Base-by-base conservation (phyloP, 1,140 invertebrate species). In the Macrocentrus cingulum region DNA sequence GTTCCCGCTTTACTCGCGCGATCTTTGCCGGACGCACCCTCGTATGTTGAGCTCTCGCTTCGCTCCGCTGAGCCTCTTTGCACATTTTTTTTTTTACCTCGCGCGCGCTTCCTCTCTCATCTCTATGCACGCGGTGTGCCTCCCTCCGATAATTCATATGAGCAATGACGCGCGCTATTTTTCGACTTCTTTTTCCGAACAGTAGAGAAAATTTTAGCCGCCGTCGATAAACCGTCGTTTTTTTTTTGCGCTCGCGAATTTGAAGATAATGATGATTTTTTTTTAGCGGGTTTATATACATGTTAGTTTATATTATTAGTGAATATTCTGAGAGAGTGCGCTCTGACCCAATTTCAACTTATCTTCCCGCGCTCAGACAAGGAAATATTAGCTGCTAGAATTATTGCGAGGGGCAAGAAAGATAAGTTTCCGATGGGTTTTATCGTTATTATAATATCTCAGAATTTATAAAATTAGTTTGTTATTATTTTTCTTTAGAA, bases 1-100 rank as follows among this genome's bases (percentile, higher is more conserved):
- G 29, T 49, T 19, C 16, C 32, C 18, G 32, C 18, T 36, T 34
- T n/a, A 34, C 32, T 51, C 25, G 49, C 49, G 49, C 49, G 49
- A 51, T 34, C 44, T 46, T 37, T 63, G 59, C 62, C 62, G 62
- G 62, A 63, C 62, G 59, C 37, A 54, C 52, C 48, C 36, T 45
- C 42, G 57, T 37, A 41, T 37, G n/a, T n/a, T n/a, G n/a, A n/a
- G 56, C 57, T 48, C 60, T 56, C 57, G 59, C 62, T 59, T 55
- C 59, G 62, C 60, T 59, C 36, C 32, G 51, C 16, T 58, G 59
- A 59, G 62, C 62, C 58, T 60, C 54, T 45, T 37, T 56, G 22
- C 54, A 42, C 51, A 18, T 49, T 49, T 49, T 49, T 32, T 39
- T 39, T 39, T 39, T 39, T 39, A n/a, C 7, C 13, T 39, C 25